Conservation (phyloP, 2,888 invertebrate species). For the Drosophila monieri region DNA sequence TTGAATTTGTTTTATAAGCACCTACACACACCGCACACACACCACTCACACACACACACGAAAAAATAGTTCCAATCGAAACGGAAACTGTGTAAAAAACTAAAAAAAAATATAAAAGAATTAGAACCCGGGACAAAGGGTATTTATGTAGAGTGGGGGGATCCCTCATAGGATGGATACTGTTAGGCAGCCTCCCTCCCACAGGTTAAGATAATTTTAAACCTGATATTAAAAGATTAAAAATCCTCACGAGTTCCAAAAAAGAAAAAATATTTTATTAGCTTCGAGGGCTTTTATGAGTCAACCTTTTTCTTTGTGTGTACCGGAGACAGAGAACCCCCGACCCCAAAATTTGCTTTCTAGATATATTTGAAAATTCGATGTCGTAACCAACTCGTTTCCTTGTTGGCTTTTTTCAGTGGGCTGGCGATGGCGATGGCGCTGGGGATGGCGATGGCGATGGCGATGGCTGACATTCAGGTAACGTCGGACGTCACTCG, state of each 20-base stretch:
- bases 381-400: constrained; percentile 43
- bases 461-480: constrained; percentile 16
- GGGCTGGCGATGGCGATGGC: not conserved
- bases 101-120: not conserved
- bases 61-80: constrained; percentile 9
- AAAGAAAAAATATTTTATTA: not conserved
- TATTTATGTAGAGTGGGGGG: not conserved
- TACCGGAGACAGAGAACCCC: constrained; percentile 3
- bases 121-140: constrained; percentile 11
- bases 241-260: not conserved
- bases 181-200: constrained; percentile 1
- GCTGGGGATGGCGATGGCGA: not conserved
- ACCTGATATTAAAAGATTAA: constrained; percentile 4
- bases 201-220: constrained; percentile 10
- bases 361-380: constrained; percentile 27
- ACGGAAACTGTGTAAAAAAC: constrained; percentile 34
- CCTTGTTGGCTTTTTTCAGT: constrained; percentile 29
- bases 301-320: not conserved
- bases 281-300: constrained; percentile 1
- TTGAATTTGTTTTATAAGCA: constrained; percentile 68
- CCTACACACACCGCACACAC: constrained; percentile 29
- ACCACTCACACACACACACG: constrained; percentile 3
- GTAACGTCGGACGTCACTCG: constrained; percentile 35
- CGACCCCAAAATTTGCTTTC: constrained; percentile 15
- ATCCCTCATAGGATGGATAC: not conserved